Percentiles rank a stretch among this genome's conserved stretches.
Evolutionary conservation across 2,888 invertebrate species (phyloP).

Genomic region (Tachina fera): DNA sequence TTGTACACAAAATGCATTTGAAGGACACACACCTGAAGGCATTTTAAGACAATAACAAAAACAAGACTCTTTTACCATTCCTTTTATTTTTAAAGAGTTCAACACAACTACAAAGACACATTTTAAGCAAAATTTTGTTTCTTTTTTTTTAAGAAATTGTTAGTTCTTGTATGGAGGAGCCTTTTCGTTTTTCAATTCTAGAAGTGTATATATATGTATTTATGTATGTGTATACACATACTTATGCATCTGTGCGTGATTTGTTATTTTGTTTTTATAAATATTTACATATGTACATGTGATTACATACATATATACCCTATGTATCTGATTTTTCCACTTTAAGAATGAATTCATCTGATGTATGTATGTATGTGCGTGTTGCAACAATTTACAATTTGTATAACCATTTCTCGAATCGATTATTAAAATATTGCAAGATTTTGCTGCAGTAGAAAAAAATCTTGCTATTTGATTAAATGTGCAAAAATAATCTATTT

Average conservation of each 20-base stretch:
- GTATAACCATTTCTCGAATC: slow-evolving; percentile 51
- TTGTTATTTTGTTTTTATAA: not conserved
- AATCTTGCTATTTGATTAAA: not conserved
- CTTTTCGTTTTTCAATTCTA: slow-evolving; percentile 12
- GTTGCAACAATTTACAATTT: slow-evolving; percentile 50
- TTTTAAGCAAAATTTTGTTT: slow-evolving; percentile 6
- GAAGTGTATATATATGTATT: not conserved
- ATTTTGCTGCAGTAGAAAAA: not conserved
- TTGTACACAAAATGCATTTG: slow-evolving; percentile 44
- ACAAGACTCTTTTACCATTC: slow-evolving; percentile 18
- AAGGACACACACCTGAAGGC: slow-evolving; percentile 68
- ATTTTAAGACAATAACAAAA: slow-evolving; percentile 51
- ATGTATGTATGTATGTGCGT: slow-evolving; percentile 26
- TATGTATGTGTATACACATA: too few species aligned
- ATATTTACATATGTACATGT: too few species aligned
- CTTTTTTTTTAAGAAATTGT: slow-evolving; percentile 23
- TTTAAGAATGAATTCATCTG: slow-evolving; percentile 29
- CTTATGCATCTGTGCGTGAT: not conserved
- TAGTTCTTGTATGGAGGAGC: slow-evolving; percentile 18
- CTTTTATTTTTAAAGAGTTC: slow-evolving; percentile 45
- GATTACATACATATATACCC: too few species aligned
- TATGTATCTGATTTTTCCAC: not conserved
- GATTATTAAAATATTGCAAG: slow-evolving; percentile 50
- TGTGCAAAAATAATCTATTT: too few species aligned
- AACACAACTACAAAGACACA: slow-evolving; percentile 28